Evolutionary conservation across 2,888 invertebrate genomes (phyloP).

Genomic region (Chironomus riparius): DNA sequence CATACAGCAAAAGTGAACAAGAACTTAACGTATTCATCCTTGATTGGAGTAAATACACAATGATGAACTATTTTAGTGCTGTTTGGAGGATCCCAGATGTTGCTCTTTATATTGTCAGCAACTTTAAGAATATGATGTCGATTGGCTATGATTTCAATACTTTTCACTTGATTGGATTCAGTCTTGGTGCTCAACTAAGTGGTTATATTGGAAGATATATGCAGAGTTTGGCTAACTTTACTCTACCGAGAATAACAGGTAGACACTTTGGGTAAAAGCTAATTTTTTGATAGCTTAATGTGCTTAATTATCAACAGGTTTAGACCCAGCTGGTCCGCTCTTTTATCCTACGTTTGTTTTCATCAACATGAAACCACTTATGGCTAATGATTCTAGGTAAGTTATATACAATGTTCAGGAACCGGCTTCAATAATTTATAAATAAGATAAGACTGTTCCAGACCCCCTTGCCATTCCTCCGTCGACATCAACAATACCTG

Average conservation of each 20-base stretch:
- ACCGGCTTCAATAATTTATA: too few species aligned
- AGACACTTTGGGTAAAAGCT: too few species aligned
- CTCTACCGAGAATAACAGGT: too few species aligned
- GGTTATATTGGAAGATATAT: not conserved
- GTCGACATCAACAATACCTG: too few species aligned
- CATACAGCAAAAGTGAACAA: not conserved
- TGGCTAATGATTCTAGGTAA: not conserved
- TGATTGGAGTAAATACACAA: not conserved
- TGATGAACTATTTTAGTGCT: not conserved
- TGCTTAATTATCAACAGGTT: not conserved
- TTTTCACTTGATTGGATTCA: not conserved
- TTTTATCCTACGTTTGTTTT: not conserved
- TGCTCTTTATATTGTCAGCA: not conserved
- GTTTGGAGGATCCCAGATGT: not conserved
- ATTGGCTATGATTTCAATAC: not conserved
- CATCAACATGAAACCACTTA: not conserved
- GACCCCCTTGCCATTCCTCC: too few species aligned
- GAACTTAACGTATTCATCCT: not conserved
- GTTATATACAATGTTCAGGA: too few species aligned
- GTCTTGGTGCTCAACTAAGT: not conserved
- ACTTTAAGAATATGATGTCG: not conserved
- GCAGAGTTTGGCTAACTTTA: not conserved
- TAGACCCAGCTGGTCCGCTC: not conserved
- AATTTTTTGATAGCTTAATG: not conserved
- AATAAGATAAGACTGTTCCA: too few species aligned